Base-by-base conservation (phyloP, 2,797 vertebrate genomes). In the Sciaenops ocellatus region DNA sequence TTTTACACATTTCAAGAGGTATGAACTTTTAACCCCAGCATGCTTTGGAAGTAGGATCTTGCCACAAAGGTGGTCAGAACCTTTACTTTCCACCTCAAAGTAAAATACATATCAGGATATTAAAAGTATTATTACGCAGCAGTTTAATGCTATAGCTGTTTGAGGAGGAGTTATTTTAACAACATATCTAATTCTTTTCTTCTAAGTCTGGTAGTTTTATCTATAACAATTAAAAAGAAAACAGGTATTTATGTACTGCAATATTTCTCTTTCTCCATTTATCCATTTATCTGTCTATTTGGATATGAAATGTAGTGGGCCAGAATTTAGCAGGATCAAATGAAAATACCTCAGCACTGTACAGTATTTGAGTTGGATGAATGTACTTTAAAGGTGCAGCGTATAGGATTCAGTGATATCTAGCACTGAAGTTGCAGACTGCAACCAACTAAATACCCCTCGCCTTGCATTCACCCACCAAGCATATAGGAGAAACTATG, bases 21-120 rank as follows among this genome's bases (percentile, higher is more conserved):
- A 6, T 75, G 61, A 69, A 69, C 71, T 68, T 72, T 68, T 69
- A 11, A 61, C 16, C 13, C 17, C 13, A 10, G 3, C 7, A 13
- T 38, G 8, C 69, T 69, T 15, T 60, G 38, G 60, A 18, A 52
- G 10, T 48, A 18, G 38, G 15, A 24, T 51, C 63, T 47, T 55
- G 1, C 13, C 4, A 50, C 15, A 50, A 26, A 67, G 48, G 20
- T 24, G 24, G 16, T 73, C 12, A 52, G 26, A 46, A 26, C 2
- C 9, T 76, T 70, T 24, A 26, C 54, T 50, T 59, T 22, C 11
- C n/a, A 26, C 44, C 2, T 26, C 5, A 26, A 24, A 24, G 28
- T n/a, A 44, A 44, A 44, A 44, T 44, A 15, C 42, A 44, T 38
- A 38, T 38, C 34, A 2, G 30, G 34, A 8, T 38, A 9, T 38